These are phyloP conservation scores for Tylochromis polylepis DNA, from an alignment of 2,113 vertebrate genomes.

Conservation along the genomic window DNA sequence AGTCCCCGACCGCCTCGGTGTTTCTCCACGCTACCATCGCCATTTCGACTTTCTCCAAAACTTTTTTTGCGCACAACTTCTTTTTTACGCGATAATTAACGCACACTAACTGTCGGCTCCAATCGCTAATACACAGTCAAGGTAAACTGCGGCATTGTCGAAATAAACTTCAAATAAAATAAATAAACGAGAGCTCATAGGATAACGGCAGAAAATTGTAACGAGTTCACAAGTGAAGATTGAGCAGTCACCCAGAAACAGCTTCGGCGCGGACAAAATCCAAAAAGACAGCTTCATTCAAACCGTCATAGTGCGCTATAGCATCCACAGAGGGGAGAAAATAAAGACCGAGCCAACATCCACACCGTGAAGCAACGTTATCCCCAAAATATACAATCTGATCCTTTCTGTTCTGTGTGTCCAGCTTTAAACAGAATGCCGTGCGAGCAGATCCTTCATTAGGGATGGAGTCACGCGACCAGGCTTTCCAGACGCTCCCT, in stretches of 20 bases:
- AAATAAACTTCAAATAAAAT: not conserved
- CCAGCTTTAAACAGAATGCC: conserved; percentile 20
- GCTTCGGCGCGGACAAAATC: conserved; percentile 17
- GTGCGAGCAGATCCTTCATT: conserved; percentile 14
- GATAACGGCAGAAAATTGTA: not conserved
- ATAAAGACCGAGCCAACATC: conserved; percentile 23
- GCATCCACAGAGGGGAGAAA: conserved; percentile 21
- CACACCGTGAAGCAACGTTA: not conserved
- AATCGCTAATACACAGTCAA: not conserved
- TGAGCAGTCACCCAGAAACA: conserved; percentile 25
- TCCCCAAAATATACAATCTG: conserved; percentile 10
- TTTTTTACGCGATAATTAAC: conserved; percentile 13
- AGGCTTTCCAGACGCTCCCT: conserved; percentile 50
- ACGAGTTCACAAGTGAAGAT: not conserved
- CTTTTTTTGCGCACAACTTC: conserved; percentile 63
- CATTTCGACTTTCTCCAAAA: conserved; percentile 88
- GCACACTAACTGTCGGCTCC: not conserved
- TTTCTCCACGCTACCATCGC: conserved; percentile 97
- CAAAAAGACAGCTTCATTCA: conserved; percentile 40
- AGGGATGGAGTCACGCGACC: conserved; percentile 18
- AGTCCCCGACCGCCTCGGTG: conserved; percentile 89
- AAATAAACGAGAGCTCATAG: not conserved
- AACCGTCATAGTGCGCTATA: not conserved
- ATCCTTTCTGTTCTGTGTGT: conserved; percentile 26
- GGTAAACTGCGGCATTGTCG: not conserved